Evolutionary conservation across 2,888 invertebrate species (phyloP).

Genomic region (Microplitis deprimator): DNA sequence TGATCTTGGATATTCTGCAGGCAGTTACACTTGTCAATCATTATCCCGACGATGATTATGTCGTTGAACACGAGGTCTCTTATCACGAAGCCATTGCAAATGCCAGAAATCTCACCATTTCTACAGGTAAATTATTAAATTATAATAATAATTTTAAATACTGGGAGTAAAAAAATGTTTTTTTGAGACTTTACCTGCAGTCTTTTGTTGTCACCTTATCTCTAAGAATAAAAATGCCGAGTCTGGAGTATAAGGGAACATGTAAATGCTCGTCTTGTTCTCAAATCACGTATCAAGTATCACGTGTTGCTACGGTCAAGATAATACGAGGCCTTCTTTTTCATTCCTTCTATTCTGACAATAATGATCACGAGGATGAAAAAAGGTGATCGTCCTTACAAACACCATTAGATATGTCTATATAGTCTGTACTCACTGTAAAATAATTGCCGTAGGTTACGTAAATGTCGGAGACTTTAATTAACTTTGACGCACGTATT

Average conservation of each 20-base stretch:
- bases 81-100: conserved; percentile 75
- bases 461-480: conserved; percentile 6
- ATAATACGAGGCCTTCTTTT: conserved; percentile 14
- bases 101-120: conserved; percentile 72
- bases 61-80: conserved; percentile 78
- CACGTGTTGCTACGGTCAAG: conserved; percentile 19
- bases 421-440: conserved; percentile 11
- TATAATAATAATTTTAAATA: not conserved
- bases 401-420: conserved; percentile 36
- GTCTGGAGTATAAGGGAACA: conserved; percentile 7
- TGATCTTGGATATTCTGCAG: conserved; percentile 54
- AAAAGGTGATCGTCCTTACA: conserved; percentile 30
- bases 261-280: conserved; percentile 34
- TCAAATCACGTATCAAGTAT: conserved; percentile 30
- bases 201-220: conserved; percentile 16
- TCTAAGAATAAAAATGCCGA: conserved; percentile 22
- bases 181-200: conserved; percentile 1
- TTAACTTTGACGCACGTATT: conserved; percentile 9
- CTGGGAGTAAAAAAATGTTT: not conserved
- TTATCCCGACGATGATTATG: conserved; percentile 74
- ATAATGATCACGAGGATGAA: conserved; percentile 19
- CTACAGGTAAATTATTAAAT: conserved; percentile 66
- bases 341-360: conserved; percentile 19
- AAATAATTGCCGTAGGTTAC: conserved; percentile 6
- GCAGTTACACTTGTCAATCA: conserved; percentile 65